Evolutionary conservation across 2,888 invertebrate genomes (phyloP), one percentile per base, ranked within the genome.

Genomic region (Biston stratarius): DNA sequence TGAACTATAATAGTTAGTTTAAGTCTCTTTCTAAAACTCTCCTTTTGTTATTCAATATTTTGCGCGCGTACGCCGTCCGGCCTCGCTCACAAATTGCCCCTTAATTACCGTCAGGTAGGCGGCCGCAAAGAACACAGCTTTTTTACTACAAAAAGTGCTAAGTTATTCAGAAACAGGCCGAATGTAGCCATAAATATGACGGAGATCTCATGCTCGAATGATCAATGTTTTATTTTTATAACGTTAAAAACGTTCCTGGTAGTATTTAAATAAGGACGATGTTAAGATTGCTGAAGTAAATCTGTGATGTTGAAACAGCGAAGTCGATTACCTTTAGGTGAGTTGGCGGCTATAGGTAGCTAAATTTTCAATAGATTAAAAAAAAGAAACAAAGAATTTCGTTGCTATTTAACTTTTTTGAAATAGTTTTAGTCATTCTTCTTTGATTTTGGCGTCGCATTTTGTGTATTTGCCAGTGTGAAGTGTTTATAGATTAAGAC

Each of bases 101-200:
- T 83, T 89, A 88, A 89, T 89, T 88, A 87, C 88, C 80, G 61
- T 34, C 88, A 88, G 89, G 89, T 88, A 88, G 85, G 85, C 86
- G 83, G 85, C 82, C 79, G 76, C 76, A 81, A 83, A 83, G 83
- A 83, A 78, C 77, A 75, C 72, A 74, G 68, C 75, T 80, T 77
- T 80, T 80, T 78, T 77, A 76, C 64, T 73, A 80, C 71, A 86
- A 86, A 86, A 85, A 82, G 88, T 86, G 88, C 79, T 84, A 87
- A 86, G 82, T 83, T 88, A 84, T 88, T 85, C 83, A 81, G 77
- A 83, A 81, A 80, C 79, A 71, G 79, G 81, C 78, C 72, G 71
- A 70, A 68, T 75, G 70, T 71, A 75, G 73, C 72, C 75, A 82
- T 81, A 83, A 83, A 83, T 83, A 77, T 79, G 75, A 82, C 59